Conservation (phyloP, 2,888 invertebrate species). For the Cepaea hortensis region DNA sequence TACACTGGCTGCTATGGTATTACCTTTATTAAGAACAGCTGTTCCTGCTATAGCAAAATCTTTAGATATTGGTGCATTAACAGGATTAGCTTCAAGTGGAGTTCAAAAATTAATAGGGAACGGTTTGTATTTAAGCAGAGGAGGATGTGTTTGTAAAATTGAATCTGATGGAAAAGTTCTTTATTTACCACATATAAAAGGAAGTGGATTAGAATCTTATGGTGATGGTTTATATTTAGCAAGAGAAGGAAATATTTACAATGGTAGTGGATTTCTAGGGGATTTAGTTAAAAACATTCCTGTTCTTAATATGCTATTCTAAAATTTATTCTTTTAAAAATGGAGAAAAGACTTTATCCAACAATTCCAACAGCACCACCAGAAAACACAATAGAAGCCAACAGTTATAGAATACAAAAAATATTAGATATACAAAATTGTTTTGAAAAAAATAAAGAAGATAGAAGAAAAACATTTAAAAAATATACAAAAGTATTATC, state of each 20-base stretch:
- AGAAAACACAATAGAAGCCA: neutral
- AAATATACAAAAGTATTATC: constrained; percentile 4
- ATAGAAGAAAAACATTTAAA: neutral
- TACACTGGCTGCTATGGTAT: constrained; percentile 33
- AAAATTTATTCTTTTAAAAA: neutral
- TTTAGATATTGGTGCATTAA: constrained; percentile 47
- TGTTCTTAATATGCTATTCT: constrained; percentile 41
- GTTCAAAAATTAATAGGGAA: constrained; percentile 41
- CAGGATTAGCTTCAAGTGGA: constrained; percentile 46
- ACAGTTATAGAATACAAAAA: constrained; percentile 26
- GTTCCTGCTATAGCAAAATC: constrained; percentile 41
- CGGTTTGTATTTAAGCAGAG: constrained; percentile 49
- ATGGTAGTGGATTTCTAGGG: constrained; percentile 43
- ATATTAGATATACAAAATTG: constrained; percentile 19
- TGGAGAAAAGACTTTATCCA: neutral
- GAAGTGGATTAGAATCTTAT: constrained; percentile 43
- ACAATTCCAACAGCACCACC: neutral
- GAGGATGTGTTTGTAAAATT: constrained; percentile 50
- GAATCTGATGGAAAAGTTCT: constrained; percentile 53
- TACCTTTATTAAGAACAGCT: constrained; percentile 47
- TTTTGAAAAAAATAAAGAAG: constrained; percentile 12
- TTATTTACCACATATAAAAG: constrained; percentile 41
- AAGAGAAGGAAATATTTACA: constrained; percentile 44
- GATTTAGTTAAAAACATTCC: constrained; percentile 49
- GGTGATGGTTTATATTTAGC: constrained; percentile 51